Base-by-base conservation (phyloP, 2,797 vertebrate species). In the Danio jaintianensis region DNA sequence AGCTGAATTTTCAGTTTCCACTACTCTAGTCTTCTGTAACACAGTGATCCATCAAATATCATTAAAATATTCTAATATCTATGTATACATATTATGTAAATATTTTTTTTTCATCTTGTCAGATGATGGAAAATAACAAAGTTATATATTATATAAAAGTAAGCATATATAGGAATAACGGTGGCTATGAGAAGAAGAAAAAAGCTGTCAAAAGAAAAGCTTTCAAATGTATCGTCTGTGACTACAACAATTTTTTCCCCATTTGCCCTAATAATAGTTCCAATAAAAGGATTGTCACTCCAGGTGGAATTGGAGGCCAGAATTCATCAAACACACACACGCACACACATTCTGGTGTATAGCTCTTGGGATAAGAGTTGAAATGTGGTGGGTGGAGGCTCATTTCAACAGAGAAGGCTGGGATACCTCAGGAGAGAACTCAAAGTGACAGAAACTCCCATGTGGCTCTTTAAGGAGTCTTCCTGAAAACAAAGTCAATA, bases 401-500 rank as follows among this genome's bases (percentile, higher is more conserved):
- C 29, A 71, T 50, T 76, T 80, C 15, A 50, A 42, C 53, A 38
- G 59, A 76, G 50, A 59, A 9, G 85, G 77, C 93, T 94, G 94
- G 94, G 89, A 94, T 92, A 86, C 88, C 88, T 84, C 85, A 91
- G 92, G 91, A 94, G 90, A 90, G 90, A 95, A 93, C 91, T 91
- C 89, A 91, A 93, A 93, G 90, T 91, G 92, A 94, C 95, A 93
- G 86, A 92, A 91, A 94, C 90, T 93, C 94, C 92, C 92, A 82
- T 64, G 89, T 86, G 92, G 93, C 93, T 96, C 88, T 95, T 96
- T 95, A 95, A 94, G 92, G 91, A 95, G 94, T 95, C 93, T 96
- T 96, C 90, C 92, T 82, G 89, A 95, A 95, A 92, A 93, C 86
- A 75, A 91, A 95, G 94, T 97, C 96, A 90, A 97, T 97, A 96